Conservation (phyloP, 2,113 vertebrate genomes). For the Aleadryas rufinucha region DNA sequence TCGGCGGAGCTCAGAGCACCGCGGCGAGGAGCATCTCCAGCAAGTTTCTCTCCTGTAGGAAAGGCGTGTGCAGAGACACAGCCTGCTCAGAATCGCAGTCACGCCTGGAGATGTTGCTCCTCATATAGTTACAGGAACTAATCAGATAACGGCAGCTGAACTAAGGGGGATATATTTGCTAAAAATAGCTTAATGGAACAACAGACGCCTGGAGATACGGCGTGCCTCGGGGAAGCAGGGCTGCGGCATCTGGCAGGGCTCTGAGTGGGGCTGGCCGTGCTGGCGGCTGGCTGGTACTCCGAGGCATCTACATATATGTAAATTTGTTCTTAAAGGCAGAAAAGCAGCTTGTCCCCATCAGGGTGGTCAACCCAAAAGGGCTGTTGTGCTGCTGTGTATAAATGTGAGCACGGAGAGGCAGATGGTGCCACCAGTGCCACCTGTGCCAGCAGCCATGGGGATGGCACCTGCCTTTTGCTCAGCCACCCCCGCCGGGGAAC, state of each 20-base stretch:
- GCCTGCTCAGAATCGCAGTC: conserved; percentile 29
- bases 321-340: background rate
- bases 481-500: rapidly evolving
- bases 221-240: background rate
- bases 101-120: conserved; percentile 46
- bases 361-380: background rate
- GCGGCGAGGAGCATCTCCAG: background rate
- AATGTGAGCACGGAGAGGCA: background rate
- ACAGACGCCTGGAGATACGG: background rate
- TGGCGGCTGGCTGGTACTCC: background rate
- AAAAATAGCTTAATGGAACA: conserved; percentile 51
- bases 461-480: background rate
- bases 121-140: conserved; percentile 30
- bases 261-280: background rate
- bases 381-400: background rate
- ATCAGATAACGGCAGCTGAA: conserved; percentile 52
- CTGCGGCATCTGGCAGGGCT: background rate
- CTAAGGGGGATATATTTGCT: conserved; percentile 12
- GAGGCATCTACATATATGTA: background rate
- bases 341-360: background rate
- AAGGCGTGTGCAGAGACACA: background rate
- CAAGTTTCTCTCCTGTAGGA: background rate
- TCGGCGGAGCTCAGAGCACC: background rate
- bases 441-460: background rate
- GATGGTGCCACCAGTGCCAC: background rate